Evolutionary conservation across 2,888 invertebrate species (phyloP), one percentile per base, ranked within the genome.

Genomic region (Stenolophus ochropezus): DNA sequence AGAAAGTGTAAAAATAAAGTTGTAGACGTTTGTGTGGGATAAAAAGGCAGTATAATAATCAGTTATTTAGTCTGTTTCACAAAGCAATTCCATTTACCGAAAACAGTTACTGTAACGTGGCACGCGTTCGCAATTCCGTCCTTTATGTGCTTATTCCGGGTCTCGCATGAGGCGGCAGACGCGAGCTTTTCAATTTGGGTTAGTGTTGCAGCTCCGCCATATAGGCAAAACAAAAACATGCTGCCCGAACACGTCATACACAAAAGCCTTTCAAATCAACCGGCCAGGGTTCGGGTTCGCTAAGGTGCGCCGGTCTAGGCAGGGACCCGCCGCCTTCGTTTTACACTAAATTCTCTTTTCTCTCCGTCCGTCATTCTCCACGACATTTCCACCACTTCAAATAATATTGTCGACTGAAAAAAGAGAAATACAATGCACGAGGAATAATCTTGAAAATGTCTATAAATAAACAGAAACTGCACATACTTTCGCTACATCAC

Each of bases 61-160:
- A 74, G 25, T 74, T 74, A 74, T 74, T 74, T 53, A 49, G 53
- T 27, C n/a, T 25, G 51, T 74, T 74, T 74, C 74, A 74, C 74
- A 74, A 53, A 53, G 53, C 65, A 61, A 61, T 78, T 65, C 23
- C 42, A 58, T 78, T 78, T 78, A 65, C 65, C 33, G 78, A 78
- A 78, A 78, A 61, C 78, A 78, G 49, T 78, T 51, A 65, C 56
- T 56, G 49, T 49, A 33, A 33, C 53, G 20, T 27, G 27, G 51
- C 75, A 56, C 51, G 74, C 74, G 49, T 20, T 47, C 49, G 23
- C 56, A 27, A 56, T 75, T 56, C 23, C 18, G 53, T 56, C 18
- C 56, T 56, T 27, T 75, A 75, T 47, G 75, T 75, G 25, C 75
- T 33, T 53, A 23, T 53, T 25, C 53, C 75, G 27, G 65, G 21